phyloP scores from a whole-genome alignment of 2,888 invertebrate species.

The Agonum fuliginosum region DNA sequence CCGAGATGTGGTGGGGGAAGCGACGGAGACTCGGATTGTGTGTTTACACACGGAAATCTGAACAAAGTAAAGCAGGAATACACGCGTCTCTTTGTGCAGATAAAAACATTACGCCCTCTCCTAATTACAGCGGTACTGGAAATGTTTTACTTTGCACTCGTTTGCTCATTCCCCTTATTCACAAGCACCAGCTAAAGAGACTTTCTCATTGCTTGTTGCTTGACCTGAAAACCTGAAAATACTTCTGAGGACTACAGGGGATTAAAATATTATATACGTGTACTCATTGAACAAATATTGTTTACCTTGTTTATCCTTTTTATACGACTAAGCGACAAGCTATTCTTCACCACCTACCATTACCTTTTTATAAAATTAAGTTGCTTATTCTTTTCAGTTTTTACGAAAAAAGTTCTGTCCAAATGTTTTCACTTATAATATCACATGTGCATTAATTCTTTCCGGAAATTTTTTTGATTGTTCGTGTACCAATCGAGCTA shows the following conservation, averaged over 20 bases:
- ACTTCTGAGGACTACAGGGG: background rate
- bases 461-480: too few species aligned
- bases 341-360: too few species aligned
- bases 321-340: too few species aligned
- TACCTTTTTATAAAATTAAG: too few species aligned
- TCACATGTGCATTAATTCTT: too few species aligned
- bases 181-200: background rate
- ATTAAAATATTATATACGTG: too few species aligned
- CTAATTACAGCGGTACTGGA: slow-evolving; percentile 43
- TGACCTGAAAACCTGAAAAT: background rate
- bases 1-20: background rate
- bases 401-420: too few species aligned
- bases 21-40: slow-evolving; percentile 49
- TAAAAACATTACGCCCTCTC: slow-evolving; percentile 53
- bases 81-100: slow-evolving; percentile 53
- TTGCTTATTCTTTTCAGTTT: too few species aligned
- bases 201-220: background rate
- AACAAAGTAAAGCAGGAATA: slow-evolving; percentile 53
- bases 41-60: slow-evolving; percentile 56
- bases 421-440: too few species aligned
- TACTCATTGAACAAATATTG: too few species aligned
- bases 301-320: too few species aligned
- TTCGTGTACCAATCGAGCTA: too few species aligned
- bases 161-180: background rate
- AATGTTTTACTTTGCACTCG: slow-evolving; percentile 19